A percentile compares a stretch with the other conserved stretches of the same genome.
phyloP scores from a whole-genome alignment of 2,797 vertebrate genomes.

The Falco berigora region DNA sequence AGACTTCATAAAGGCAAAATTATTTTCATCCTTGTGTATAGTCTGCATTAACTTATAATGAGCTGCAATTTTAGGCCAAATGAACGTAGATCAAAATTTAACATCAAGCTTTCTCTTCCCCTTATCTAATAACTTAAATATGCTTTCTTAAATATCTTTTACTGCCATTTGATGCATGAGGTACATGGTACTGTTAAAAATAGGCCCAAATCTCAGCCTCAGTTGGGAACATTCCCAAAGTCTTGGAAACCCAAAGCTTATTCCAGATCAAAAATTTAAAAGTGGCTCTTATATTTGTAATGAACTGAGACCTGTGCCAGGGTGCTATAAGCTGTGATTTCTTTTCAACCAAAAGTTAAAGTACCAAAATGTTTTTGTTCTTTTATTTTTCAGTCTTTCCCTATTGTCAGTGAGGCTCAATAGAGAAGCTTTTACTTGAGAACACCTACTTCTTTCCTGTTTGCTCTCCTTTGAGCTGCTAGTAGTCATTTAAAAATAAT shows the following conservation, averaged over 20 bases:
- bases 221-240: background rate
- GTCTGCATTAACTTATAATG: background rate
- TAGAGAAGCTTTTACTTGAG: conserved; percentile 7
- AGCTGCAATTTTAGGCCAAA: background rate
- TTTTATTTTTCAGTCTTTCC: background rate
- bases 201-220: background rate
- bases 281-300: background rate
- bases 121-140: background rate
- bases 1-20: background rate
- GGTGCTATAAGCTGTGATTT: background rate
- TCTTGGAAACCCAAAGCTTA: background rate
- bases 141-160: background rate
- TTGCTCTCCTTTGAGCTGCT: conserved; percentile 34
- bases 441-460: conserved; percentile 21
- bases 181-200: background rate
- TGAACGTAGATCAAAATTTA: background rate
- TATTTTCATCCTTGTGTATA: background rate
- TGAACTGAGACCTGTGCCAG: background rate
- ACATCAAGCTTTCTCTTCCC: background rate
- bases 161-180: background rate
- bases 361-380: background rate
- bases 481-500: background rate
- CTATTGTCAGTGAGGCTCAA: background rate
- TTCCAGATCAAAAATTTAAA: background rate
- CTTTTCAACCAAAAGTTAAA: background rate